phyloP scores from a whole-genome alignment of 2,113 vertebrate genomes.

The Dolichallabes microphthalmus region DNA sequence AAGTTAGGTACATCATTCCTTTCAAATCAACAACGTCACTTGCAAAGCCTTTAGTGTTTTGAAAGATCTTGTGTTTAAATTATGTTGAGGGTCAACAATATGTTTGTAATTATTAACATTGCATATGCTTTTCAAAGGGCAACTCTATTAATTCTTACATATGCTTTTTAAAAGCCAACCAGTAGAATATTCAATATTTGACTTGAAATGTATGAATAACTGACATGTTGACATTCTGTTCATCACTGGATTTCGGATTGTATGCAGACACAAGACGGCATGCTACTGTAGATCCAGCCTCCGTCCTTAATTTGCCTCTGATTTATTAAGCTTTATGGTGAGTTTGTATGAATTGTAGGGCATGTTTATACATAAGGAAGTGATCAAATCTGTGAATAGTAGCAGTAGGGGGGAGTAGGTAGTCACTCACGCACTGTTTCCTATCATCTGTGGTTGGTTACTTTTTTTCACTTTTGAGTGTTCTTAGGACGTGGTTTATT shows the following conservation, averaged over 20 bases:
- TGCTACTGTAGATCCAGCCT: background rate
- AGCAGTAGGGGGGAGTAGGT: background rate
- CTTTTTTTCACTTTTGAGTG: slow-evolving; percentile 3
- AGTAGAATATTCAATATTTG: background rate
- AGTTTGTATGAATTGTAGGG: background rate
- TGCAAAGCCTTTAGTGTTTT: background rate
- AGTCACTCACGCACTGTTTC: slow-evolving; percentile 14
- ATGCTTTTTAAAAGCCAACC: background rate
- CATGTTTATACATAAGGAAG: background rate
- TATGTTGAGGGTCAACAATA: background rate
- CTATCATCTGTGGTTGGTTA: slow-evolving; percentile 7
- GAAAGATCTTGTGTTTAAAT: background rate
- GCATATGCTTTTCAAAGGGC: background rate
- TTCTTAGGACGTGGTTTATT: slow-evolving; percentile 45
- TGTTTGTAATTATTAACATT: background rate
- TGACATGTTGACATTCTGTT: background rate
- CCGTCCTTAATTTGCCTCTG: background rate
- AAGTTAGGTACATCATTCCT: background rate
- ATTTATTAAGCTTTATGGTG: background rate
- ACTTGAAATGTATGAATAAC: background rate
- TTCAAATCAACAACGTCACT: slow-evolving; percentile 7
- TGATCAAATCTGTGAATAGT: slow-evolving; percentile 35
- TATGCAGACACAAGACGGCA: background rate
- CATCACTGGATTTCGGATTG: background rate
- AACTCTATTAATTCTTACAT: background rate